A percentile compares a stretch with the other conserved stretches of the same genome.
phyloP scores from a whole-genome alignment of 2,888 invertebrate genomes.

The Bellardia bayeri region DNA sequence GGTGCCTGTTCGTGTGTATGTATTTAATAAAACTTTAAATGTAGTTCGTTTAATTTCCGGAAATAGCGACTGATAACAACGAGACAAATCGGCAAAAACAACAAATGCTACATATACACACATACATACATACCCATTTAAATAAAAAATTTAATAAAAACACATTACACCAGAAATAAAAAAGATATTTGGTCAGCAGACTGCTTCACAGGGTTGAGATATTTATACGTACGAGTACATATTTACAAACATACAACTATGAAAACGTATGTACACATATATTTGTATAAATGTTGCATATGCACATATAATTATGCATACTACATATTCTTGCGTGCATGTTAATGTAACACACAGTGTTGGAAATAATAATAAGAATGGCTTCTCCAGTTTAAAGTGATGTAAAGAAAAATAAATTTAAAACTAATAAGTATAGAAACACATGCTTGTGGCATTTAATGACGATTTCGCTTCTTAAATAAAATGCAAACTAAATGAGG shows the following conservation, averaged over 20 bases:
- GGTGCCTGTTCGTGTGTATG: neutral
- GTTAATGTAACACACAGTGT: no score
- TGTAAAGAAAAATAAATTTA: no score
- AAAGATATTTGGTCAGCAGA: constrained; percentile 42
- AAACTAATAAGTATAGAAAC: no score
- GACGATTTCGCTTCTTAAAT: no score
- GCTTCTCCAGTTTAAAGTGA: no score
- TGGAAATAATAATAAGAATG: no score
- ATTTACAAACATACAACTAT: neutral
- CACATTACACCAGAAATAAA: constrained; percentile 6
- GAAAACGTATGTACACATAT: neutral
- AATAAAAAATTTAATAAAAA: neutral
- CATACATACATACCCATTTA: neutral
- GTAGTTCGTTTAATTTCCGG: constrained; percentile 56
- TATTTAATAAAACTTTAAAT: constrained; percentile 41
- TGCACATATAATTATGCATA: no score
- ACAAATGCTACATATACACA: neutral
- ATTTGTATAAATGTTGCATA: neutral
- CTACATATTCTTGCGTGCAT: no score
- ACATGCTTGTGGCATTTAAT: no score
- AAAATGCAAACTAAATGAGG: no score
- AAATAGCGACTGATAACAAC: constrained; percentile 56
- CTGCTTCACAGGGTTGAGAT: constrained; percentile 3
- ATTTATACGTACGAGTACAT: neutral
- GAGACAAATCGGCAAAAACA: constrained; percentile 17